Evolutionary conservation across 2,113 vertebrate species (phyloP).

Genomic region (Eulemur rufifrons): DNA sequence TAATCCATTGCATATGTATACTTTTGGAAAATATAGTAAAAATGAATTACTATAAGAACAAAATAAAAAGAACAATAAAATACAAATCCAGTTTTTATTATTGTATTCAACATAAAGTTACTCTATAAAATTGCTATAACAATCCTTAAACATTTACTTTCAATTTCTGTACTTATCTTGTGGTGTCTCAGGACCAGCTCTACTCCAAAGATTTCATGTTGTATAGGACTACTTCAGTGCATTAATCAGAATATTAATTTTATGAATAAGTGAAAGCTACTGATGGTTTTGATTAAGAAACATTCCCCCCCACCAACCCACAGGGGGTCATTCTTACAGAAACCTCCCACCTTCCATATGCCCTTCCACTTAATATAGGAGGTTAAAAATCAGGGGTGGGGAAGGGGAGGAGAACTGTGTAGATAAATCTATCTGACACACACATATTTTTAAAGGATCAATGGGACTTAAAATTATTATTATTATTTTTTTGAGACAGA

Average conservation of each 20-base stretch:
- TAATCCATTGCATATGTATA: not conserved
- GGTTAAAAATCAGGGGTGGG: not conserved
- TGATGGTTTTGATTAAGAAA: not conserved
- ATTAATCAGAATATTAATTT: not conserved
- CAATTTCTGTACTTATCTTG: not conserved
- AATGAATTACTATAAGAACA: not conserved
- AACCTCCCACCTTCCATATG: not conserved
- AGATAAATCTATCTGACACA: not conserved
- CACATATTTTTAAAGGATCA: not conserved
- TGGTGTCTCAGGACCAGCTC: not conserved
- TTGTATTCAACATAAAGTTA: not conserved
- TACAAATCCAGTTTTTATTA: not conserved
- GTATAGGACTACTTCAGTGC: not conserved
- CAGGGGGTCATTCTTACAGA: not conserved
- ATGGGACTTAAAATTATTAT: not conserved
- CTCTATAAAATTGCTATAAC: not conserved
- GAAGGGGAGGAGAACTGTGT: not conserved
- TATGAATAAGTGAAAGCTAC: not conserved
- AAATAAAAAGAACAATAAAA: constrained; percentile 7
- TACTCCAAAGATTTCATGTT: not conserved
- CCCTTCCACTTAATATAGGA: not conserved
- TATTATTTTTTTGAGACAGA: no score
- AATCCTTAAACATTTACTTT: not conserved
- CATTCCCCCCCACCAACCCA: not conserved
- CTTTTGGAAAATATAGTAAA: not conserved